Percentiles rank a stretch among this genome's conserved stretches.
phyloP scores from a whole-genome alignment of 2,888 invertebrate species.

The Alloplasta piceator region DNA sequence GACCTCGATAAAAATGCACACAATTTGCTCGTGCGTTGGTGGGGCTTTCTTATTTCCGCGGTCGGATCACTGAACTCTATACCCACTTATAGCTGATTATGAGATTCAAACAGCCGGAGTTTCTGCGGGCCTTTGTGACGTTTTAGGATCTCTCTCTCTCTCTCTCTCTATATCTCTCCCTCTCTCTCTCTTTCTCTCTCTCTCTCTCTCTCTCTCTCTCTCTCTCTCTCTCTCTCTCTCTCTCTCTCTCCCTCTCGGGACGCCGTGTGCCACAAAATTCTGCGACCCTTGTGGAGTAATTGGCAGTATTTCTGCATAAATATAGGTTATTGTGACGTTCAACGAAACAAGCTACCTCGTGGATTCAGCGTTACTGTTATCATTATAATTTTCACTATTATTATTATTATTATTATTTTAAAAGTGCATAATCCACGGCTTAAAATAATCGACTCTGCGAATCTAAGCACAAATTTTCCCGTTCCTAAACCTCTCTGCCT shows the following conservation, averaged over 20 bases:
- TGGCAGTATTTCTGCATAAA: background rate
- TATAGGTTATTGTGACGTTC: slow-evolving; percentile 19
- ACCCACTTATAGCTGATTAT: slow-evolving; percentile 57
- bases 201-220: too few relatives aligned
- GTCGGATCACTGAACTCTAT: slow-evolving; percentile 61
- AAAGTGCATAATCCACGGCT: slow-evolving; percentile 34
- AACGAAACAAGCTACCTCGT: slow-evolving; percentile 23
- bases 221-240: too few relatives aligned
- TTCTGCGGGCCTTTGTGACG: slow-evolving; percentile 23
- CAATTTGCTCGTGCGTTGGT: slow-evolving; percentile 30
- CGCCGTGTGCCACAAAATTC: background rate
- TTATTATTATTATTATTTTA: background rate
- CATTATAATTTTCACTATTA: too few relatives aligned
- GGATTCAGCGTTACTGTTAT: slow-evolving; percentile 5
- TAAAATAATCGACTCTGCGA: slow-evolving; percentile 39
- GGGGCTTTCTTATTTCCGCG: slow-evolving; percentile 57
- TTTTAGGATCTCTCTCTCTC: too few relatives aligned
- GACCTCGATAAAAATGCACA: background rate
- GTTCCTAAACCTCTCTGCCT: too few relatives aligned
- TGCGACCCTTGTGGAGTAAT: slow-evolving; percentile 6
- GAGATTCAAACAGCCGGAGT: slow-evolving; percentile 9
- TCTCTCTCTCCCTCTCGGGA: too few relatives aligned
- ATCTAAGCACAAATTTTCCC: background rate
- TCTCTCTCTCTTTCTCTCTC: too few relatives aligned
- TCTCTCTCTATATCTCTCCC: too few relatives aligned